Base-by-base conservation (phyloP, 2,797 vertebrate genomes). In the Cynodonichthys magdalenae region DNA sequence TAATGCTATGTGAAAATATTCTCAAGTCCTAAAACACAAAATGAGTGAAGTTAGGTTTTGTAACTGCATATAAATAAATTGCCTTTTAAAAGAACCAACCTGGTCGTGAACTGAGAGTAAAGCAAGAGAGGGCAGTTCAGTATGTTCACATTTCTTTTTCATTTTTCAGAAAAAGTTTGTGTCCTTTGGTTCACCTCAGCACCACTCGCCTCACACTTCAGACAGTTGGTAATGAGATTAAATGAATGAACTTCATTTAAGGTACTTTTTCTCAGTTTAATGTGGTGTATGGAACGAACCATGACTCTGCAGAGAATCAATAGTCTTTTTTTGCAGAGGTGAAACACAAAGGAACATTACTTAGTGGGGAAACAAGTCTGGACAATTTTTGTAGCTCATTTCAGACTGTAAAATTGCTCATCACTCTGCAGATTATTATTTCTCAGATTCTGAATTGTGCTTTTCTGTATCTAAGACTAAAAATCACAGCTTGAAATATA, bases 201-300 rank as follows among this genome's bases (percentile, higher is more conserved):
- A 14, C 11, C 28, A 11, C 34, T 36, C 63, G 59, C 45, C 34
- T 46, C 50, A 62, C 60, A 79, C 69, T 71, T 55, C 47, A 80
- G 71, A 63, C 70, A 41, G 61, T 53, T 74, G 69, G 60, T 80
- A 80, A 84, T 79, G 67, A 82, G 75, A 55, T 36, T 71, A 82
- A 87, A 84, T 79, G 77, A 75, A 53, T 69, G 59, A 41, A 61
- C 74, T 71, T 78, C 67, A 59, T 71, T 83, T 77, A 73, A 65
- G 66, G 64, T 79, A 49, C 66, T 53, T 77, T 81, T 53, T 56
- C 34, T 48, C 67, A 71, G 58, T 82, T 81, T 68, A 75, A 79
- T 63, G 46, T 67, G 39, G 51, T 6, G 64, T 54, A 58, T 67
- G 65, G 45, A 79, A 63, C 58, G 41, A 75, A 84, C 71, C 61